Base-by-base conservation (phyloP, 1,140 invertebrate species). In the Copidosoma floridanum region DNA sequence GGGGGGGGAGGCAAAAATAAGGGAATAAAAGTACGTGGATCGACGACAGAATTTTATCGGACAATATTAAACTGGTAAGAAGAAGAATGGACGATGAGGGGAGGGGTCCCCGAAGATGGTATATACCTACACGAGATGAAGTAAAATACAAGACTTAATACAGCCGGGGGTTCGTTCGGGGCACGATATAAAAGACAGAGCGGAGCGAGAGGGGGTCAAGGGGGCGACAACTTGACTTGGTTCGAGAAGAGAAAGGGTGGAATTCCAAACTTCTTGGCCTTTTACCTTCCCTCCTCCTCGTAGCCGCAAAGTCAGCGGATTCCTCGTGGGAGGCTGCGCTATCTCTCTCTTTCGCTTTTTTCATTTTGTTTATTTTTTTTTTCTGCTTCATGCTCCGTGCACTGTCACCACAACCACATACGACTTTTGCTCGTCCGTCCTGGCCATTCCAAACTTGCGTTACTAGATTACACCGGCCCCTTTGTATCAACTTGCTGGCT, bases 391-490 rank as follows among this genome's bases (percentile, higher is more conserved):
- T 65, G 63, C 60, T 60, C 63, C 61, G 59, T 50, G 46, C 32
- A n/a, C n/a, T n/a, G n/a, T n/a, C n/a, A n/a, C n/a, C n/a, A n/a
- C n/a, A n/a, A n/a, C n/a, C n/a, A n/a, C n/a, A n/a, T n/a, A n/a
- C n/a, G n/a, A n/a, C n/a, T n/a, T n/a, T n/a, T n/a, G n/a, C n/a
- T n/a, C n/a, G n/a, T n/a, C n/a, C n/a, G n/a, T n/a, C n/a, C n/a
- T n/a, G n/a, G n/a, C n/a, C n/a, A n/a, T n/a, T n/a, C n/a, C n/a
- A n/a, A n/a, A n/a, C n/a, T 67, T 55, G 66, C 69, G 71, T 71
- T 73, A 71, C 71, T 67, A 70, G 67, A 73, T 73, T 70, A 73
- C 68, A 71, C 67, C 69, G 58, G 55, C 58, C 63, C 67, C n/a
- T n/a, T 73, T 72, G 70, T 66, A 70, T 54, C 62, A 64, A 66